phyloP scores from a whole-genome alignment of 2,113 vertebrate species.

The Tretioscincus oriximinensis region DNA sequence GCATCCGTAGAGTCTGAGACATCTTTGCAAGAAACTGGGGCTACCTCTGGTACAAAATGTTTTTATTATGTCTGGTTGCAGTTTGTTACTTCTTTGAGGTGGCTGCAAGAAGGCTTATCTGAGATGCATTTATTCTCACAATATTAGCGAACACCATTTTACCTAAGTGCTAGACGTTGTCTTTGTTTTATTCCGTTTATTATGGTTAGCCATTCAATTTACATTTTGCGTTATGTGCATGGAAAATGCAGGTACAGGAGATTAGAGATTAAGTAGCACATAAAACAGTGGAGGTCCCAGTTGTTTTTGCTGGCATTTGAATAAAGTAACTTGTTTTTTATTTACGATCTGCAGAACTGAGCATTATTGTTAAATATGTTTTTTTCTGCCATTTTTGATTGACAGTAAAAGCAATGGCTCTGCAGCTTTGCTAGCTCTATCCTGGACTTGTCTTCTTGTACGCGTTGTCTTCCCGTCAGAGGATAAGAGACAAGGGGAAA shows the following conservation, averaged over 20 bases:
- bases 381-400: slow-evolving; percentile 6
- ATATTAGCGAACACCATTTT: no score
- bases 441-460: slow-evolving; percentile 91
- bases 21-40: no score
- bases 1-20: no score
- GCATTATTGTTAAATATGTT: background rate
- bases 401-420: slow-evolving; percentile 90
- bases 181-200: background rate
- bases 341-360: background rate
- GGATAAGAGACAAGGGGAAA: slow-evolving; percentile 84
- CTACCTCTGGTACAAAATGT: no score
- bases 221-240: background rate
- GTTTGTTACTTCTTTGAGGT: no score
- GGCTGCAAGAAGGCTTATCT: no score
- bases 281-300: background rate
- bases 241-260: background rate
- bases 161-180: no score
- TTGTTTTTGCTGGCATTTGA: background rate
- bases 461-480: slow-evolving; percentile 78
- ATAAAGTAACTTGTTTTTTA: no score
- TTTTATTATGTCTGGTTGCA: no score
- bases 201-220: background rate
- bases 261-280: background rate
- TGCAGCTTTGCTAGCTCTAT: slow-evolving; percentile 85
- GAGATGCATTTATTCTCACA: no score